A percentile compares a stretch with the other conserved stretches of the same genome.
These are phyloP conservation scores for Microctonus hyperodae DNA, from an alignment of 2,888 invertebrate genomes.

Conservation along the genomic window DNA sequence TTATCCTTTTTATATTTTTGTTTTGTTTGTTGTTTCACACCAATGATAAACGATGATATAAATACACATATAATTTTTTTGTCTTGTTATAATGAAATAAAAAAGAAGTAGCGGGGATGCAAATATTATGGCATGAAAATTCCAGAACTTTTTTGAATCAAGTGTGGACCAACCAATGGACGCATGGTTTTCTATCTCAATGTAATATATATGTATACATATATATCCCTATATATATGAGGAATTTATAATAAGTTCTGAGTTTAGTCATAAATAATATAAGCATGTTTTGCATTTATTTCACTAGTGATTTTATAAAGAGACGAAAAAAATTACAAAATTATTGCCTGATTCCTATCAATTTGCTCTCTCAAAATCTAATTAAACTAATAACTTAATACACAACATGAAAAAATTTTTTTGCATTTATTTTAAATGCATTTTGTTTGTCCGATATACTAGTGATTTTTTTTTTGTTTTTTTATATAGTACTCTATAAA, in stretches of 20 bases:
- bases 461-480: no score
- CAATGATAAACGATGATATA: neutral
- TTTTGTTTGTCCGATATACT: neutral
- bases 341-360: neutral
- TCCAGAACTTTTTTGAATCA: constrained; percentile 42
- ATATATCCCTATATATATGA: neutral
- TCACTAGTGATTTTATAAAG: constrained; percentile 32
- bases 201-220: constrained; percentile 33
- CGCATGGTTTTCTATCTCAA: constrained; percentile 53
- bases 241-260: constrained; percentile 38
- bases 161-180: constrained; percentile 49
- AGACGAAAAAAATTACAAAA: neutral
- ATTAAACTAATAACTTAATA: neutral
- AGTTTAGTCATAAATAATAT: constrained; percentile 40
- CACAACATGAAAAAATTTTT: neutral
- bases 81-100: neutral
- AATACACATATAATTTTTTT: neutral
- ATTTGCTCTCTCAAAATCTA: neutral
- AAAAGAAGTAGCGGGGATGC: constrained; percentile 41
- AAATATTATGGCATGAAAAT: constrained; percentile 46
- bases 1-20: neutral
- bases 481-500: neutral
- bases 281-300: constrained; percentile 51
- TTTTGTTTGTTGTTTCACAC: neutral
- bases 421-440: neutral